Base-by-base conservation (phyloP, 2,888 invertebrate genomes). In the Hypomecis punctinalis region DNA sequence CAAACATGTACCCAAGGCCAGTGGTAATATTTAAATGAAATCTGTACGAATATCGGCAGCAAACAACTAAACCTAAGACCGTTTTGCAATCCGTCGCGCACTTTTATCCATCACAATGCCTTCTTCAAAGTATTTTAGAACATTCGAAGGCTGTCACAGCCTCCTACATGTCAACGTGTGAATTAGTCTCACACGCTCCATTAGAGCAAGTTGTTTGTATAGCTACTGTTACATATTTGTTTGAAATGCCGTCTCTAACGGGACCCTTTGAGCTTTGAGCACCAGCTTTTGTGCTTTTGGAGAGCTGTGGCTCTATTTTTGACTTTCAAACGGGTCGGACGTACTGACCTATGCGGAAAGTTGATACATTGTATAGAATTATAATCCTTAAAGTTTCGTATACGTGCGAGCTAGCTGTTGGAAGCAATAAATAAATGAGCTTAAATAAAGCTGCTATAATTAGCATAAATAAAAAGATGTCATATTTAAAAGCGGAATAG, bases 161-260 rank as follows among this genome's bases (percentile, higher is more conserved):
- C 48, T 56, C 23, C 23, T 23, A 63, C 61, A 42, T 65, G 59
- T 57, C 71, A 63, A 73, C 54, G 83, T 83, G 86, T 75, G 75
- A 86, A 86, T 76, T 84, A 78, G 72, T 71, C 51, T 68, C 70
- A 61, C 85, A 86, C 82, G 86, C 65, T 66, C 69, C 68, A 71
- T 71, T 75, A 68, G 61, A 61, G 37, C 37, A 13, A 23, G 36
- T 5, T 57, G 35, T 48, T 55, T 55, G 55, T 46, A 13, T 23
- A 47, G 56, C 56, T 47, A 56, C 56, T 56, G 56, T 56, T 56
- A 56, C 33, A 56, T 47, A 56, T 56, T 40, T 56, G 47, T 47
- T 56, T 56, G 47, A 47, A 40, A 56, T 40, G 39, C 39, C 72
- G 67, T 51, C 57, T 54, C 54, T 77, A 79, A 79, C 78, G 74